Conservation (phyloP, 2,888 invertebrate genomes). For the Parthenolecanium corni region DNA sequence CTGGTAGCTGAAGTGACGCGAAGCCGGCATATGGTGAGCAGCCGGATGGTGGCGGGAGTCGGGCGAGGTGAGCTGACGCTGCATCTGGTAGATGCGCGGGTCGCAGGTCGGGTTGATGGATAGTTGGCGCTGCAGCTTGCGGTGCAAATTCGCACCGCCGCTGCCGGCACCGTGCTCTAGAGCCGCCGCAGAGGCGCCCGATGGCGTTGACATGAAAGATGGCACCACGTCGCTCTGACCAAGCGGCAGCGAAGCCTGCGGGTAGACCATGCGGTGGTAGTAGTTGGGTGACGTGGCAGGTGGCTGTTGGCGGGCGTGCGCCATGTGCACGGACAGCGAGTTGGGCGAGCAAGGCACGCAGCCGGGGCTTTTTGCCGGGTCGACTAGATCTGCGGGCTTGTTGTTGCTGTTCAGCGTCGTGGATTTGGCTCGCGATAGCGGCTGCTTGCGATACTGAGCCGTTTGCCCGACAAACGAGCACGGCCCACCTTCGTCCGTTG, state of each 20-base stretch:
- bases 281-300: constrained; percentile 1
- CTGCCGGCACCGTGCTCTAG: background rate
- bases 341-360: background rate
- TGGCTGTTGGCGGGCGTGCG: constrained; percentile 24
- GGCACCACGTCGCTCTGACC: constrained; percentile 8
- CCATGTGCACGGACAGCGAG: background rate
- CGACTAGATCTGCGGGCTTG: background rate
- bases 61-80: constrained; percentile 30
- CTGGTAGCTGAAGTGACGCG: constrained; percentile 22
- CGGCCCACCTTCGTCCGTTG: constrained; percentile 31
- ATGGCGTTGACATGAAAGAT: background rate
- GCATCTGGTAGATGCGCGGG: constrained; percentile 50
- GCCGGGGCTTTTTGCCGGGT: constrained; percentile 2
- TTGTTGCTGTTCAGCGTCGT: constrained; percentile 18
- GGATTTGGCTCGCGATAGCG: constrained; percentile 57
- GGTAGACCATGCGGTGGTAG: constrained; percentile 19
- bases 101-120: constrained; percentile 71
- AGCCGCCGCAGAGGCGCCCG: background rate
- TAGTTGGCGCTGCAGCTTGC: constrained; percentile 65
- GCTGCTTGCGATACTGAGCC: constrained; percentile 43
- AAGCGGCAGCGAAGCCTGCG: background rate
- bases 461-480: constrained; percentile 35
- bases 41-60: background rate
- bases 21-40: background rate
- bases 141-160: constrained; percentile 55